Conservation (phyloP, 2,888 invertebrate genomes). For the Acronicta aceris region DNA sequence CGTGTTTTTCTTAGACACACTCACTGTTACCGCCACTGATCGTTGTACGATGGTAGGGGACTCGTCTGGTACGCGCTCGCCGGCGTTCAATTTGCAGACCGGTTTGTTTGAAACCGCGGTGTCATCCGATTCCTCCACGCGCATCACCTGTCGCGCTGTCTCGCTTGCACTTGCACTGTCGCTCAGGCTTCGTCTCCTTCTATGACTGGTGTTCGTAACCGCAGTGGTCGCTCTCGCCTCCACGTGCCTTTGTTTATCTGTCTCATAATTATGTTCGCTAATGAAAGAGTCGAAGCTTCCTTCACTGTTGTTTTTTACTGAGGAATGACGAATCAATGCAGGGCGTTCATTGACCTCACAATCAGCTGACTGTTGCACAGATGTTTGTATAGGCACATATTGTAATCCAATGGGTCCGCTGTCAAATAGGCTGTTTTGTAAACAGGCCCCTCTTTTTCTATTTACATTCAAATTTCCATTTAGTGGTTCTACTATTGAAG, state of each 20-base stretch:
- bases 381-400: conserved; percentile 4
- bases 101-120: too few species aligned
- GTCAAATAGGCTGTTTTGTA: conserved; percentile 6
- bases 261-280: background rate
- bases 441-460: conserved; percentile 7
- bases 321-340: background rate
- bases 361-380: conserved; percentile 5
- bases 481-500: background rate
- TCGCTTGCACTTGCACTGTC: background rate
- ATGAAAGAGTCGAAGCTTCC: conserved; percentile 1
- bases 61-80: too few species aligned
- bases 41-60: too few species aligned
- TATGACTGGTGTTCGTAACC: background rate
- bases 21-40: background rate
- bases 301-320: background rate
- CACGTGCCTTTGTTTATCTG: conserved; percentile 4
- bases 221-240: background rate
- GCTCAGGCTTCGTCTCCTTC: background rate
- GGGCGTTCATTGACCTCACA: conserved; percentile 1
- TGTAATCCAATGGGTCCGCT: conserved; percentile 11
- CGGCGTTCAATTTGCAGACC: too few species aligned
- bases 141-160: background rate
- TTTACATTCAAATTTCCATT: background rate
- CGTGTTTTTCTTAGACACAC: background rate
- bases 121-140: background rate